These are phyloP conservation scores for Sebastes nivosus DNA, from an alignment of 2,797 vertebrate genomes.

Conservation along the genomic window DNA sequence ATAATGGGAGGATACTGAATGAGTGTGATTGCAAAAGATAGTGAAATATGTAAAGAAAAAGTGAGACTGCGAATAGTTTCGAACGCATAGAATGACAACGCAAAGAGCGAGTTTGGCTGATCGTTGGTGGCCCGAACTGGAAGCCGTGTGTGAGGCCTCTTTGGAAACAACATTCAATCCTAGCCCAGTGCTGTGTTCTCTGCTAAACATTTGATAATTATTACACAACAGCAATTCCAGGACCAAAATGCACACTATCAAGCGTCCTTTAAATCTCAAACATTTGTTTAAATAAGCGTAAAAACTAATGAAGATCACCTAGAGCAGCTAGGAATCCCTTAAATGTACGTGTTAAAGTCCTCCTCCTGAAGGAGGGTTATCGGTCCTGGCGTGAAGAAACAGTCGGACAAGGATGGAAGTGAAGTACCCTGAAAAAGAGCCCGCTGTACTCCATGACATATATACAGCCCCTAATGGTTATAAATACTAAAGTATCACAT, in stretches of 20 bases:
- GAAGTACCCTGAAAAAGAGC: conserved; percentile 77
- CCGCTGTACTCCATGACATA: conserved; percentile 70
- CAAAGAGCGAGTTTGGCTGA: neutral
- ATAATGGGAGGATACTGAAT: conserved; percentile 36
- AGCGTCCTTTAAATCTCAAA: neutral
- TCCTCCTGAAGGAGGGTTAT: conserved; percentile 49
- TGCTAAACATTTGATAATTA: neutral
- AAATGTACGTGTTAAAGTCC: conserved; percentile 30
- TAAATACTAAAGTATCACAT: conserved; percentile 79
- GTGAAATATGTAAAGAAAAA: conserved; percentile 44
- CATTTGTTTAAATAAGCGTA: neutral
- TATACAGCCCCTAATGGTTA: conserved; percentile 79
- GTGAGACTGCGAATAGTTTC: conserved; percentile 48
- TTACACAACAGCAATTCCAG: neutral
- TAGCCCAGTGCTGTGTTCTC: neutral
- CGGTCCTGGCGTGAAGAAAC: conserved; percentile 43
- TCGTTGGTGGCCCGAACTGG: conserved; percentile 30
- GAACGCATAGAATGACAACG: neutral
- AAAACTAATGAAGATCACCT: neutral
- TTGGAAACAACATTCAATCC: conserved; percentile 30
- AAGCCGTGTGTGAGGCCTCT: conserved; percentile 38
- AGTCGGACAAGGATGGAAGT: conserved; percentile 63
- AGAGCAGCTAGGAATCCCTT: neutral
- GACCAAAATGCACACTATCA: neutral
- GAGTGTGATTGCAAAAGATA: conserved; percentile 55